These are phyloP conservation scores for Noctilio leporinus DNA, from an alignment of 2,113 vertebrate species.

Conservation along the genomic window DNA sequence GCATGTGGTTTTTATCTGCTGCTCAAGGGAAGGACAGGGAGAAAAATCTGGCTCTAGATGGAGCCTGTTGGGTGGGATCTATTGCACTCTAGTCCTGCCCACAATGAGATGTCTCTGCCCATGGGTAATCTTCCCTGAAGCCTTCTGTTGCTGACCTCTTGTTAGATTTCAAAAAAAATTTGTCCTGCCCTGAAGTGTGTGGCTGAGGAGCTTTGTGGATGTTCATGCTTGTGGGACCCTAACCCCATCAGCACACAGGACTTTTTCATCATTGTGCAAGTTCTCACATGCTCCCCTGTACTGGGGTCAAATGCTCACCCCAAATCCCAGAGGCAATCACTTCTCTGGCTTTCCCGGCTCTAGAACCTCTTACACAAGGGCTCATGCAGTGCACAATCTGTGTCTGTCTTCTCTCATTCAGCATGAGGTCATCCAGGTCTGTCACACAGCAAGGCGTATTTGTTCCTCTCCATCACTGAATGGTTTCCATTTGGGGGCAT, in stretches of 20 bases:
- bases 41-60: not conserved
- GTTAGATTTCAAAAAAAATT: not conserved
- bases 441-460: fast-evolving
- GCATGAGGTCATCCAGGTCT: not conserved
- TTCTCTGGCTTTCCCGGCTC: not conserved
- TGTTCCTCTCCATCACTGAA: no score
- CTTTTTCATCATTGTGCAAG: not conserved
- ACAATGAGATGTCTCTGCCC: not conserved
- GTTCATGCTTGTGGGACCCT: not conserved
- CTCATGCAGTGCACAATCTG: fast-evolving
- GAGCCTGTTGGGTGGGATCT: not conserved
- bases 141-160: not conserved
- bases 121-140: not conserved
- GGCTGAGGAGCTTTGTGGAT: not conserved
- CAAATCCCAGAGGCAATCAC: not conserved
- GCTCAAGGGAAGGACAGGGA: not conserved
- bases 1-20: not conserved
- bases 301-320: not conserved
- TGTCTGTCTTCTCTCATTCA: not conserved
- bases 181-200: not conserved
- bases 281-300: not conserved
- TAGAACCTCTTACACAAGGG: not conserved
- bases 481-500: no score
- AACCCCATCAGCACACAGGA: not conserved
- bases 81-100: not conserved